phyloP scores from a whole-genome alignment of 1,140 invertebrate genomes.

The Drosophila serrata region DNA sequence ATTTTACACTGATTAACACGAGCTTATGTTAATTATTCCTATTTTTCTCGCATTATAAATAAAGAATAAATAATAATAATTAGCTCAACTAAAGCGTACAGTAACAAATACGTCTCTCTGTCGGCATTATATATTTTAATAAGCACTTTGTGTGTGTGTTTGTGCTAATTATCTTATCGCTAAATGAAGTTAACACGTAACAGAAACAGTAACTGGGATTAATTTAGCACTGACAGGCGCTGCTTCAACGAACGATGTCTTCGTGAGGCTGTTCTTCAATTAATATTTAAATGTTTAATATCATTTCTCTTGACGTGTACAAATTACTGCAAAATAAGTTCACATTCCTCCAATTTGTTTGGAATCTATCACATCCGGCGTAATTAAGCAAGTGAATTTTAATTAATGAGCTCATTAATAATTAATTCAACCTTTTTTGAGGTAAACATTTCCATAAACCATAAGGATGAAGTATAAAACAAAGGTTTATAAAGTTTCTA shows the following conservation, averaged over 20 bases:
- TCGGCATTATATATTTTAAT: conserved; percentile 54
- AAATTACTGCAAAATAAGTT: background rate
- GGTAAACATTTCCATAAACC: background rate
- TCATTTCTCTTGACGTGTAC: background rate
- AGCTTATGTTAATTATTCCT: conserved; percentile 64
- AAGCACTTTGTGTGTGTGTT: conserved; percentile 61
- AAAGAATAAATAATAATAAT: conserved; percentile 46
- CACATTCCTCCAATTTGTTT: background rate
- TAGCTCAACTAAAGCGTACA: conserved; percentile 4
- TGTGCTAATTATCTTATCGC: conserved; percentile 79
- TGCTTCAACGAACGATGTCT: conserved; percentile 12
- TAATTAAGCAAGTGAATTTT: background rate
- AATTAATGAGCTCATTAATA: background rate
- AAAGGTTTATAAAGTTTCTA: background rate
- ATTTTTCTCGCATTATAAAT: conserved; percentile 42
- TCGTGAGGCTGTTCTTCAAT: conserved; percentile 7
- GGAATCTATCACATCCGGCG: background rate
- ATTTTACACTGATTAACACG: conserved; percentile 77
- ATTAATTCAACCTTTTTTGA: background rate
- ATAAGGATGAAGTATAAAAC: background rate
- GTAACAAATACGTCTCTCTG: conserved; percentile 35
- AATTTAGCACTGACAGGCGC: conserved; percentile 26
- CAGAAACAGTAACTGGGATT: conserved; percentile 46
- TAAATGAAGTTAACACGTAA: conserved; percentile 68
- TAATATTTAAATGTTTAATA: background rate